Conservation (phyloP, 2,888 invertebrate species). For the Ennomos quercinarius region DNA sequence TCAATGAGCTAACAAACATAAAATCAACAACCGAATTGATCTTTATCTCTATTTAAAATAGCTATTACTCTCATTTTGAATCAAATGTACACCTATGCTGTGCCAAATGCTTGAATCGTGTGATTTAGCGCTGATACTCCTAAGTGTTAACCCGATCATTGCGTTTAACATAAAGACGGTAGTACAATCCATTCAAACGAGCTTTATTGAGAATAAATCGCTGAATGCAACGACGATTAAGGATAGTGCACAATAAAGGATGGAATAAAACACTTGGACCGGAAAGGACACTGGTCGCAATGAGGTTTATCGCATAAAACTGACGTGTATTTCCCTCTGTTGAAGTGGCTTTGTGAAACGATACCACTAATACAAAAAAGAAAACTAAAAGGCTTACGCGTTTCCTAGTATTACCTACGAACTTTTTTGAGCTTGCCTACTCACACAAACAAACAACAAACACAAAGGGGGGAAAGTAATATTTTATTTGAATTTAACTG, state of each 20-base stretch:
- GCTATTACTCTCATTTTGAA: too few relatives aligned
- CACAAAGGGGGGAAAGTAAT: too few relatives aligned
- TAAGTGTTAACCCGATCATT: conserved; percentile 26
- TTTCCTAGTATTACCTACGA: neutral
- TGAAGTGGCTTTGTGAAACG: conserved; percentile 27
- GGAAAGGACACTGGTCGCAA: conserved; percentile 29
- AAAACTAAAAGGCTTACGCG: conserved; percentile 4
- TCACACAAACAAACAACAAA: too few relatives aligned
- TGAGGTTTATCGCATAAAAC: conserved; percentile 26
- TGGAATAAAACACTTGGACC: conserved; percentile 28
- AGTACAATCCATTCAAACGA: conserved; percentile 20
- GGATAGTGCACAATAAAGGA: conserved; percentile 23
- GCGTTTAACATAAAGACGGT: conserved; percentile 28
- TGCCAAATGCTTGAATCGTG: too few relatives aligned
- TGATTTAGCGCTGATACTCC: conserved; percentile 16
- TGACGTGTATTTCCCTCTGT: conserved; percentile 22
- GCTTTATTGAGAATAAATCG: conserved; percentile 35
- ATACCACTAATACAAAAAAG: conserved; percentile 22
- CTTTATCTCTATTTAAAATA: too few relatives aligned
- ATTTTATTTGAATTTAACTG: too few relatives aligned
- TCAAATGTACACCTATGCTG: too few relatives aligned
- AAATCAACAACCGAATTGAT: too few relatives aligned
- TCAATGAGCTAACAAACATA: too few relatives aligned
- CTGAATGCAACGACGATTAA: conserved; percentile 18
- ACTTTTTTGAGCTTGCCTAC: too few relatives aligned